A percentile compares a stretch with the other conserved stretches of the same genome.
phyloP scores from a whole-genome alignment of 2,888 invertebrate genomes.

The Trichopoda pennipes region DNA sequence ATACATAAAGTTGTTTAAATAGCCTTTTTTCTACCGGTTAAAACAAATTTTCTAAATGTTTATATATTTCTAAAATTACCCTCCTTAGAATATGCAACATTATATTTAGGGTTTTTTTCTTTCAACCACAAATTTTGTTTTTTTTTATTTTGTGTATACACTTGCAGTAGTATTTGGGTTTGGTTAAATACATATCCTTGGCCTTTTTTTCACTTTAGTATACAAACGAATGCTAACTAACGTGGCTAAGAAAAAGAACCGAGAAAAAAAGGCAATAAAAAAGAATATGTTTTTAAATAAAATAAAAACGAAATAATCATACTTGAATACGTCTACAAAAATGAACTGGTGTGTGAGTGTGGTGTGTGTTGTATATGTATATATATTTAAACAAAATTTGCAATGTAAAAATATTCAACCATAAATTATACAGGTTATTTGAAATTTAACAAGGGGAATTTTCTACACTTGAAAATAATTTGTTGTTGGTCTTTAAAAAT shows the following conservation, averaged over 20 bases:
- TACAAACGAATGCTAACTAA: background rate
- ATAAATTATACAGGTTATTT: conserved; percentile 48
- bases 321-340: conserved; percentile 27
- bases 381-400: conserved; percentile 57
- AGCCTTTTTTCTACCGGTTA: background rate
- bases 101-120: conserved; percentile 27
- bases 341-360: background rate
- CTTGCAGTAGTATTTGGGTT: conserved; percentile 1
- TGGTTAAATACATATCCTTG: conserved; percentile 19
- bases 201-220: background rate
- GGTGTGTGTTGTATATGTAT: background rate
- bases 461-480: conserved; percentile 1
- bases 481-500: background rate
- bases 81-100: conserved; percentile 52
- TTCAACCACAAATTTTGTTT: background rate
- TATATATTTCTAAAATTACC: background rate
- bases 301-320: conserved; percentile 28
- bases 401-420: conserved; percentile 57
- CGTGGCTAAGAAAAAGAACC: conserved; percentile 12
- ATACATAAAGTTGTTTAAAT: conserved; percentile 21
- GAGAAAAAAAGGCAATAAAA: conserved; percentile 28
- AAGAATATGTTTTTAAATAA: conserved; percentile 26
- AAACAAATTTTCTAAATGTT: conserved; percentile 30
- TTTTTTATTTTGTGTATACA: background rate
- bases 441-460: conserved; percentile 37